Conservation (phyloP, 2,113 vertebrate genomes). For the Craseonycteris thonglongyai region DNA sequence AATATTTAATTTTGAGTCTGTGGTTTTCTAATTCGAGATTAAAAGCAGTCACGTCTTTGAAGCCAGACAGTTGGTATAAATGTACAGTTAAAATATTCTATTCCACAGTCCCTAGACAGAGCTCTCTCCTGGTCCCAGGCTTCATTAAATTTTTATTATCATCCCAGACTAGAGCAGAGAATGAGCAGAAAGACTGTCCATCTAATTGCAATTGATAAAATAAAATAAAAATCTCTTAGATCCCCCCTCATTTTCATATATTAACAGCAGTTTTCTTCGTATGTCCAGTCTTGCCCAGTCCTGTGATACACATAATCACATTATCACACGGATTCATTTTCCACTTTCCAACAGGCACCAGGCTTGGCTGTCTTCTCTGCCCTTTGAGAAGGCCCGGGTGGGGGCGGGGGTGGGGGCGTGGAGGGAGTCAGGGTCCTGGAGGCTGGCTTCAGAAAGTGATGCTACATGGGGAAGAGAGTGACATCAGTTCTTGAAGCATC, state of each 20-base stretch:
- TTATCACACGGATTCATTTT: slow-evolving; percentile 40
- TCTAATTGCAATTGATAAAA: slow-evolving; percentile 83
- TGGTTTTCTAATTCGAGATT: slow-evolving; percentile 93
- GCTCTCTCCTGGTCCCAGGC: slow-evolving; percentile 93
- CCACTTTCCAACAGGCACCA: slow-evolving; percentile 26
- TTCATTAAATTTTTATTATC: slow-evolving; percentile 99
- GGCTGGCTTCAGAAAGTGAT: slow-evolving; percentile 39
- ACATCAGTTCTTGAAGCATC: slow-evolving; percentile 59
- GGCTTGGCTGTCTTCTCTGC: slow-evolving; percentile 17
- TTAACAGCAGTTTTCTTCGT: slow-evolving; percentile 64
- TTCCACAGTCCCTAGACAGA: slow-evolving; percentile 91
- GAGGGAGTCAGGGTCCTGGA: not conserved
- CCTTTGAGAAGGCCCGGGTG: slow-evolving; percentile 36
- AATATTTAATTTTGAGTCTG: slow-evolving; percentile 86
- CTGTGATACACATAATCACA: slow-evolving; percentile 56
- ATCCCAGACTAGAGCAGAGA: slow-evolving; percentile 92
- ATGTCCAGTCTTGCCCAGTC: slow-evolving; percentile 30
- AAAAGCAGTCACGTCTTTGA: slow-evolving; percentile 95
- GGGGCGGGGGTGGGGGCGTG: not conserved
- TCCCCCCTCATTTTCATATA: slow-evolving; percentile 61
- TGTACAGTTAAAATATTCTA: slow-evolving; percentile 99
- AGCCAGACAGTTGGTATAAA: slow-evolving; percentile 97
- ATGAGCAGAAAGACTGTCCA: slow-evolving; percentile 85
- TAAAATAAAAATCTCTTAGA: slow-evolving; percentile 53
- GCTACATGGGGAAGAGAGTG: not conserved